Base-by-base conservation (phyloP, 2,888 invertebrate genomes). In the Noctua comes region DNA sequence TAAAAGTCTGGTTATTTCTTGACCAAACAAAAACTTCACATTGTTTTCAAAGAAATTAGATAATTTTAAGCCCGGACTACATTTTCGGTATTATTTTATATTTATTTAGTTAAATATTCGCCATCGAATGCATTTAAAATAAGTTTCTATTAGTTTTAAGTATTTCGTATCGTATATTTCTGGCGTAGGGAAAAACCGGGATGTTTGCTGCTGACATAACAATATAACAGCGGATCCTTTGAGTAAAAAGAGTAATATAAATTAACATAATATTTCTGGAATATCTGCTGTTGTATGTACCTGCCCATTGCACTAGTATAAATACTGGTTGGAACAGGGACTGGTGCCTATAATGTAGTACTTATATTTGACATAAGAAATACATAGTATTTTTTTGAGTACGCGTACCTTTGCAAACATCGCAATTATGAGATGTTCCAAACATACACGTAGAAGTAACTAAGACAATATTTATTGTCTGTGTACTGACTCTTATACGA, bases 181-280 rank as follows among this genome's bases (percentile, higher is more conserved):
- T 83, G 84, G 86, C 80, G 59, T 74, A 68, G 82, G 87, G 87
- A 69, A 82, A 82, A 69, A 81, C 31, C 43, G 90, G 90, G 88
- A 57, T 43, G 89, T 91, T 92, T 92, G 92, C 92, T 90, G 72
- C 86, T 68, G 36, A 83, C 81, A 89, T 90, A 89, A 79, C 62
- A 10, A 43, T 1, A 21, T 1, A 27, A 64, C 27, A 48, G 2
- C 5, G 24, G 43, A n/a, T n/a, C 6, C n/a, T 40, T 24, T 7
- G 24, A 13, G 65, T 31, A 2, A 18, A 40, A 65, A n/a, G 16
- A n/a, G 40, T 65, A 40, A 13, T 16, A 69, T 36, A 13, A 73
- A 62, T 36, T 21, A 48, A 51, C 36, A 43, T 24, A 31, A 6
- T 21, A 5, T 65, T 8, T 64, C 27, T 11, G 27, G 27, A 40